Evolutionary conservation across 1,140 invertebrate genomes (phyloP), one percentile per base, ranked within the genome.

Genomic region (Ruditapes philippinarum): DNA sequence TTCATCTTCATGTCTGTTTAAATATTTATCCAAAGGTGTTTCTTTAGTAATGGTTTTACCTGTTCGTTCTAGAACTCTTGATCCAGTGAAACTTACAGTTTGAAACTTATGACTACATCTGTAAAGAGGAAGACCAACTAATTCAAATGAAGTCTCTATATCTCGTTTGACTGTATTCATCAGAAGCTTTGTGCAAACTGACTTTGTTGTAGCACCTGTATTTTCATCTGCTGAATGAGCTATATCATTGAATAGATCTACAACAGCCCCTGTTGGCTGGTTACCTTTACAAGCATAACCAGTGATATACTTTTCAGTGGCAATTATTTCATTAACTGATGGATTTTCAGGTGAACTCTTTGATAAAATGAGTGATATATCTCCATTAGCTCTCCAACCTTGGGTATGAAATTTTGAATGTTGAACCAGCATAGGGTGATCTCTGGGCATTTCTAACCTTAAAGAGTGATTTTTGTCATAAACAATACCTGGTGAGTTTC

Each of bases 301-400:
- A 38, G 82, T 87, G 19, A 87, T 83, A 76, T 90, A 90, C 36
- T 90, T 87, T 88, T 87, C 78, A 45, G 65, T 86, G 31, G 60
- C 81, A 12, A 85, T 42, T 19, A 89, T 74, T 54, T 84, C 81
- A 80, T 85, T 22, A 49, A 90, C 89, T 22, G 91, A 89, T 7
- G 87, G 86, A 83, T 80, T 92, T 31, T 89, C 91, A 28, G 28
- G 89, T 82, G n/a, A 89, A 89, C 11, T 83, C 74, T 73, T 80
- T 91, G 19, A 87, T 89, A 92, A 54, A 33, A 92, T 92, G 4
- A 92, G 25, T 45, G 78, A 85, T 42, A 92, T 82, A 57, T 92
- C 89, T 17, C 89, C 88, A 92, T 92, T 92, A 25, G 89, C 89
- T 14, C 89, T 14, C 89, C 89, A 91, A 1, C 82, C 89, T 86